Conservation (phyloP, 1,140 invertebrate species). For the Lepidurus couesii region DNA sequence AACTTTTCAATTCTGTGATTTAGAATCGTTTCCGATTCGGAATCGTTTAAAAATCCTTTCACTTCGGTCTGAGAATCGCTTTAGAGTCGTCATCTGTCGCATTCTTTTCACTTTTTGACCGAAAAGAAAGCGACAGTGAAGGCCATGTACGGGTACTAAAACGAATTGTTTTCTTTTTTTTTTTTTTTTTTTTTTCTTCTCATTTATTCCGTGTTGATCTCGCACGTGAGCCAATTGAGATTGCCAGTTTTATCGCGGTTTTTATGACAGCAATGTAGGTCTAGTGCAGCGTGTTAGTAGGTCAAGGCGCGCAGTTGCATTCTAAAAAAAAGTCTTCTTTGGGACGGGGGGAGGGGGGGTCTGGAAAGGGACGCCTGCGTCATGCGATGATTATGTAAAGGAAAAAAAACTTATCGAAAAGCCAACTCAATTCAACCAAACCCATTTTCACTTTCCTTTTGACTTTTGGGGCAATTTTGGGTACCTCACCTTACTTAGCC, state of each 20-base stretch:
- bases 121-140: too few relatives aligned
- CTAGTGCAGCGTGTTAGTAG: constrained; percentile 34
- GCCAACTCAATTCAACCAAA: background rate
- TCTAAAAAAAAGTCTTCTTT: background rate
- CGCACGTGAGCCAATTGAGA: background rate
- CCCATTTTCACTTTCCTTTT: constrained; percentile 10
- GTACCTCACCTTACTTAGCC: too few relatives aligned
- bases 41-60: too few relatives aligned
- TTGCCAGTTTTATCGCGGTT: constrained; percentile 11
- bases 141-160: too few relatives aligned
- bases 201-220: background rate
- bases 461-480: background rate
- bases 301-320: constrained; percentile 25
- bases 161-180: background rate
- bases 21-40: too few relatives aligned
- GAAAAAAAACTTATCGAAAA: background rate
- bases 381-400: background rate
- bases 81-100: too few relatives aligned
- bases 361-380: background rate
- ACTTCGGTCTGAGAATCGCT: too few relatives aligned
- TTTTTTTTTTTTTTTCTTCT: background rate
- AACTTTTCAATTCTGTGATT: too few relatives aligned
- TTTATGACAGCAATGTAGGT: constrained; percentile 25
- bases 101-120: too few relatives aligned
- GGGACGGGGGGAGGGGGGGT: background rate